These are phyloP conservation scores for Hylaeus volcanicus DNA, from an alignment of 1,140 invertebrate species.

Conservation along the genomic window DNA sequence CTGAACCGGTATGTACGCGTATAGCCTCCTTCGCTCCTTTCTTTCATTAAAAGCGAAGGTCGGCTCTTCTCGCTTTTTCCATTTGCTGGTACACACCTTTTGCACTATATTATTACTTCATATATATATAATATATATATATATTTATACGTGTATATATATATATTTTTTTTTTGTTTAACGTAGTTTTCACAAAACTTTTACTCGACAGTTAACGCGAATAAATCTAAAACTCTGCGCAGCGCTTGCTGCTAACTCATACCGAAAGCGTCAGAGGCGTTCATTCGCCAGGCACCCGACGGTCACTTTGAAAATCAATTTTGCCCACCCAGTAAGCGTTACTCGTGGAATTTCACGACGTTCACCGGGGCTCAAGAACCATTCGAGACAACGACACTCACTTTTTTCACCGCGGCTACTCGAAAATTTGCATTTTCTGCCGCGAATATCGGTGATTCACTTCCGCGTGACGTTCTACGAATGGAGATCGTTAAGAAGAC, in stretches of 20 bases:
- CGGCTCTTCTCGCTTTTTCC: conserved; percentile 37
- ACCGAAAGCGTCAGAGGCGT: conserved; percentile 40
- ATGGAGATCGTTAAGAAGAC: conserved; percentile 53
- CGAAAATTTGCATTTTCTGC: conserved; percentile 63
- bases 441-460: conserved; percentile 53
- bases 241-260: conserved; percentile 37
- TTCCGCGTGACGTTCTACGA: conserved; percentile 63
- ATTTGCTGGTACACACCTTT: conserved; percentile 51
- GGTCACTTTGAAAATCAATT: conserved; percentile 63
- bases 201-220: conserved; percentile 26
- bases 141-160: no score
- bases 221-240: conserved; percentile 37
- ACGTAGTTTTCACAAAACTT: conserved; percentile 50
- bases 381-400: conserved; percentile 61
- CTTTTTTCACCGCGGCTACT: conserved; percentile 63
- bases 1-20: conserved; percentile 45
- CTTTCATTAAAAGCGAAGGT: conserved; percentile 56
- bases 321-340: conserved; percentile 44
- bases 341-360: conserved; percentile 41
- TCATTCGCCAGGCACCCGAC: conserved; percentile 32
- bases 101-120: conserved; percentile 13
- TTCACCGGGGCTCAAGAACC: conserved; percentile 43
- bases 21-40: conserved; percentile 49
- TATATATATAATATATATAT: no score
- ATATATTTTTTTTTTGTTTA: not conserved